Base-by-base conservation (phyloP, 2,888 invertebrate species). In the Dyspetes luteomarginatus region DNA sequence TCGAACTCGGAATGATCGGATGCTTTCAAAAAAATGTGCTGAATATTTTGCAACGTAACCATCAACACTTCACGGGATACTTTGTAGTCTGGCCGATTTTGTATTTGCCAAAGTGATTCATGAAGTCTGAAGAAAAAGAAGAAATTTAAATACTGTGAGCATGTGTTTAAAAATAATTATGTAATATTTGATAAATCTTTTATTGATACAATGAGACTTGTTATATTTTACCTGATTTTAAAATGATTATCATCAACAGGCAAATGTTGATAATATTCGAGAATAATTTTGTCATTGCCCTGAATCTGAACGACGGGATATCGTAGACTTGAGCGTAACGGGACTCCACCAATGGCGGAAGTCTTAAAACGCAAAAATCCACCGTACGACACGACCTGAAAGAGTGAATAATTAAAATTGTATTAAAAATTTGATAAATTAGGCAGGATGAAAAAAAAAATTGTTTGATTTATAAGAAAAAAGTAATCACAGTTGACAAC, bases 11-110 rank as follows among this genome's bases (percentile, higher is more conserved):
- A 93, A 78, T 94, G 93, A 76, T 94, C 94, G 0, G 95, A 95
- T 1, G 95, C 97, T 62, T 97, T 93, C 50, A 99, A 93, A 55
- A 97, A 94, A 81, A 98, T 94, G 83, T 96, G 95, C 78, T 97
- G 95, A 0, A 99, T 93, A 87, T 97, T 96, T 89, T 98, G 97
- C 79, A 99, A 93, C 0, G 97, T 96, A n/a, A 98, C 94, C 98
- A 99, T 98, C 88, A 99, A 93, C 36, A 96, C 95, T 78, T 95
- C 94, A 41, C 97, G 93, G 50, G 95, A 95, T 0, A 98, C 95
- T 62, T 92, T 92, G 78, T 92, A 91, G 80, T 93, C 89, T 0
- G 94, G 94, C 64, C 93, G 93, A 83, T 94, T 90, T 91, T 94
- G 94, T 85, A 95, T 92, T 82, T 93, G 93, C 98, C 98, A 98